These are phyloP conservation scores for Clitarchus hookeri DNA, from an alignment of 2,888 invertebrate species.

Conservation along the genomic window DNA sequence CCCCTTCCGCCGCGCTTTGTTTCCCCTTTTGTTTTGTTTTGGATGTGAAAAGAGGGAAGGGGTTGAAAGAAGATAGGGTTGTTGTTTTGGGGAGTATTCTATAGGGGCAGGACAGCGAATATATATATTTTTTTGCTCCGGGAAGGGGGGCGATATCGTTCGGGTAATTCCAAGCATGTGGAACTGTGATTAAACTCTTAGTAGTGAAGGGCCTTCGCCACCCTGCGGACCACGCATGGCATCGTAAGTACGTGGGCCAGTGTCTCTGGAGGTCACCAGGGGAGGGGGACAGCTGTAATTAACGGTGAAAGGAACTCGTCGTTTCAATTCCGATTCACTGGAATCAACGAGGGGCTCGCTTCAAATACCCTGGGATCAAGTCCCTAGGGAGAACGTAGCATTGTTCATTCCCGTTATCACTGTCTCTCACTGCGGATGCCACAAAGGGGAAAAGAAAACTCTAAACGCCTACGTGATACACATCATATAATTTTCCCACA, in stretches of 20 bases:
- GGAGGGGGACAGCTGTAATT: not conserved
- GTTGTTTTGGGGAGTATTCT: not conserved
- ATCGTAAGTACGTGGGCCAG: not conserved
- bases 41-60: slow-evolving; percentile 15
- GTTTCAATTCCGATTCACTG: not conserved
- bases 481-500: too few relatives aligned
- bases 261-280: not conserved
- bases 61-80: slow-evolving; percentile 10
- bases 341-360: not conserved
- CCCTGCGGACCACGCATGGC: not conserved
- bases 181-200: slow-evolving; percentile 23
- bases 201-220: not conserved
- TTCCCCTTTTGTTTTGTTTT: slow-evolving; percentile 19
- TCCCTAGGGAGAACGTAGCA: too few relatives aligned
- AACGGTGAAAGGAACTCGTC: not conserved
- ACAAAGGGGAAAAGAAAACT: too few relatives aligned
- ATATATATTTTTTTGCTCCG: not conserved
- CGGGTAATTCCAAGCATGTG: slow-evolving; percentile 20
- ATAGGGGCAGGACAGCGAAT: slow-evolving; percentile 15
- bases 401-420: too few relatives aligned
- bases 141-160: slow-evolving; percentile 12
- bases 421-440: too few relatives aligned
- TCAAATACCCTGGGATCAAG: not conserved
- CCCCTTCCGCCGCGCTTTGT: not conserved
- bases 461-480: too few relatives aligned